Conservation (phyloP, 2,888 invertebrate genomes). For the Diadegma fenestrale region DNA sequence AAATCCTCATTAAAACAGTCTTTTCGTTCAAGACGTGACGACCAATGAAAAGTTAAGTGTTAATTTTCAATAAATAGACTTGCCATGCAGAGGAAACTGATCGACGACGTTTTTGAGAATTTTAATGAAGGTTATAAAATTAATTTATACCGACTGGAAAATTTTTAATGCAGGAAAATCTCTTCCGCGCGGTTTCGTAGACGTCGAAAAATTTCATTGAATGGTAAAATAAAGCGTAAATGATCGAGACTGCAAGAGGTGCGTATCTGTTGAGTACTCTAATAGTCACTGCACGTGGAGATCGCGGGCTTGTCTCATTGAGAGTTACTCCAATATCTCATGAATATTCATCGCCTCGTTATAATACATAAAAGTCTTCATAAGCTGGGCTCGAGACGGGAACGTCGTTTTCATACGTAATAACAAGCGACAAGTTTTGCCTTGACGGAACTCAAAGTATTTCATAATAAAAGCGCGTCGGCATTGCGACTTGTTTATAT, state of each 20-base stretch:
- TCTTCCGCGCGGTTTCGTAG: not conserved
- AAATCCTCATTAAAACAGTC: not conserved
- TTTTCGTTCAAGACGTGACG: not conserved
- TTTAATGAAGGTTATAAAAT: not conserved
- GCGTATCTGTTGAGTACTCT: constrained; percentile 11
- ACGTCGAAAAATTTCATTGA: not conserved
- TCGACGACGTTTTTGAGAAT: not conserved
- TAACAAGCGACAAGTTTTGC: constrained; percentile 19
- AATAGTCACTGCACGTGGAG: constrained; percentile 50
- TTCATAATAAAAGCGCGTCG: constrained; percentile 32
- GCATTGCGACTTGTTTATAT: constrained; percentile 41
- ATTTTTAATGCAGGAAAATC: not conserved
- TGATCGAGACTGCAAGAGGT: not conserved
- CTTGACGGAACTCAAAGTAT: constrained; percentile 44
- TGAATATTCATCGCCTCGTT: constrained; percentile 53
- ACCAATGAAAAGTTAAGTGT: not conserved
- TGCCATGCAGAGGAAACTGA: not conserved
- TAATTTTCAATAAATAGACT: not conserved
- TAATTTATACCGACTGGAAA: not conserved
- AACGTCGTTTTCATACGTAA: constrained; percentile 27
- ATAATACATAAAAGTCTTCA: constrained; percentile 25
- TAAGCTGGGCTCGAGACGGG: constrained; percentile 15
- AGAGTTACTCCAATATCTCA: constrained; percentile 46
- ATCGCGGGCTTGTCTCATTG: constrained; percentile 44
- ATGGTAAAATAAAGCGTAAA: constrained; percentile 5